Evolutionary conservation across 2,797 vertebrate species (phyloP), one percentile per base, ranked within the genome.

Genomic region (Phaenicophaeus curvirostris): DNA sequence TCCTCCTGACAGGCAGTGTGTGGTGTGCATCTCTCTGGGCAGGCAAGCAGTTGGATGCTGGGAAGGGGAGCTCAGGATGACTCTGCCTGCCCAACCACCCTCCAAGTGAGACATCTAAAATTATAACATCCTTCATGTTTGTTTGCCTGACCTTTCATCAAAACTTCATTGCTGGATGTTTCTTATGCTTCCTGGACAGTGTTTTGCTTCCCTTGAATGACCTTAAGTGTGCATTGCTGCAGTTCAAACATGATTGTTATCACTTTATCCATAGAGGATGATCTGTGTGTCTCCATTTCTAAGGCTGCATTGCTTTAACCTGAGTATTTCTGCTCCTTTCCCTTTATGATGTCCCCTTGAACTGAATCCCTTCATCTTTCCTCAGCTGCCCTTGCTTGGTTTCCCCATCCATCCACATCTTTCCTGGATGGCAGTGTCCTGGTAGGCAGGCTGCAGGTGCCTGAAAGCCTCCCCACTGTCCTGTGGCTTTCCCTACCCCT

Each of bases 401-500:
- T 86, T 65, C 28, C 53, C 7, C 33, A 1, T 7, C 68, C 24
- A 30, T 15, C 31, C 9, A 2, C 3, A 7, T 28, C 20, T n/a
- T 25, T 55, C 30, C 48, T 1, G 1, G 30, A 23, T 5, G 31
- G 41, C 48, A 48, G 20, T 28, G 48, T 12, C 18, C 33, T 1
- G 0, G 30, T 0, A 0, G 35, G 51, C 35, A 51, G 41, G 16
- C 50, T 71, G 50, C 20, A 42, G 37, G 67, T 53, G 18, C 31
- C 25, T 3, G 0, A 53, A 44, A 63, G 5, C 21, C 62, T 44
- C 25, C 8, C 30, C 5, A 1, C 30, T 71, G 58, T 19, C 9
- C 24, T 0, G 0, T 30, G 57, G 20, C 16, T 42, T 3, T 1
- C 8, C 48, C 20, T 54, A 13, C n/a, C 19, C 16, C 7, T 8